These are phyloP conservation scores for Ophion costatus DNA, from an alignment of 2,888 invertebrate species.

Conservation along the genomic window DNA sequence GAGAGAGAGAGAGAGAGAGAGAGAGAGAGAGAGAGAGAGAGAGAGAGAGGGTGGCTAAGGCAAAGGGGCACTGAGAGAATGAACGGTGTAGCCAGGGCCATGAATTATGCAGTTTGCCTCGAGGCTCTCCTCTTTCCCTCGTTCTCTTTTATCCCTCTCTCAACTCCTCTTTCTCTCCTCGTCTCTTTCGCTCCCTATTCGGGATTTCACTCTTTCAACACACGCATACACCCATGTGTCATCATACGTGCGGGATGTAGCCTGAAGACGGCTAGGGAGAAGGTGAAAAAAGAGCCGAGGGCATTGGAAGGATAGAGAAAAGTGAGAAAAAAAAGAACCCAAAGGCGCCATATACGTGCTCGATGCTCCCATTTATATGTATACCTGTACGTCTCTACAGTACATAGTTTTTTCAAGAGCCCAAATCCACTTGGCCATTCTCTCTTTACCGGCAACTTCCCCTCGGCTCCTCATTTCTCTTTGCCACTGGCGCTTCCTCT, in stretches of 20 bases:
- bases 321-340: conserved; percentile 30
- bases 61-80: conserved; percentile 61
- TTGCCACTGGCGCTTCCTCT: conserved; percentile 57
- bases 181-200: conserved; percentile 26
- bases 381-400: conserved; percentile 20
- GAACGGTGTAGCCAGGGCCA: conserved; percentile 76
- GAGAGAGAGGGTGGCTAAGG: conserved; percentile 61
- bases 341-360: conserved; percentile 5
- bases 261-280: conserved; percentile 29
- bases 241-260: background rate
- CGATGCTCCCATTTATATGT: background rate
- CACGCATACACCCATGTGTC: conserved; percentile 37
- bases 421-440: conserved; percentile 63
- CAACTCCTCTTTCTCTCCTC: conserved; percentile 58
- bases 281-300: conserved; percentile 48
- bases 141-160: conserved; percentile 49
- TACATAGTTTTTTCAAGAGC: conserved; percentile 51
- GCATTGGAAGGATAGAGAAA: conserved; percentile 39
- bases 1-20: conserved; percentile 40
- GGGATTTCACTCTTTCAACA: conserved; percentile 50
- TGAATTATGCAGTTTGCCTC: conserved; percentile 83
- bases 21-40: conserved; percentile 61
- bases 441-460: conserved; percentile 57
- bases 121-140: conserved; percentile 70
- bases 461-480: conserved; percentile 57